Evolutionary conservation across 2,888 invertebrate species (phyloP).

Genomic region (Tachina lurida): DNA sequence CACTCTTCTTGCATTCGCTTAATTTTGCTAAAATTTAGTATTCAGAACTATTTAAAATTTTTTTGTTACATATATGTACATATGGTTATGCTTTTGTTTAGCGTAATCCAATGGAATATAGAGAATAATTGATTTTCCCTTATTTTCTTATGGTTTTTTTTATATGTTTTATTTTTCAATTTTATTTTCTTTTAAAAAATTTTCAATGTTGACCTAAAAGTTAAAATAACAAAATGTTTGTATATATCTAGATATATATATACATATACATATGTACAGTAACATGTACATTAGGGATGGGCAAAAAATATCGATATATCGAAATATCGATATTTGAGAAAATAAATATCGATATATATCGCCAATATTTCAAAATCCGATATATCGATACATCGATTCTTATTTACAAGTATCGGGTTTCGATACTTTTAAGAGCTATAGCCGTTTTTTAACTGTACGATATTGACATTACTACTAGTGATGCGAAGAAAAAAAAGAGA

Average conservation of each 20-base stretch:
- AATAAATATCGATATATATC: too few relatives aligned
- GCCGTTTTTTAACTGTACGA: too few relatives aligned
- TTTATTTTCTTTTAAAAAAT: constrained; percentile 38
- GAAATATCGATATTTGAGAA: too few relatives aligned
- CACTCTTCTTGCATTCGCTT: constrained; percentile 25
- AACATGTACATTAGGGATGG: too few relatives aligned
- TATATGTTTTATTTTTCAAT: constrained; percentile 13
- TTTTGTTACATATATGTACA: background rate
- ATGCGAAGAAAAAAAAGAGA: too few relatives aligned
- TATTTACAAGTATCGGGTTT: too few relatives aligned
- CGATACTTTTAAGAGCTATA: too few relatives aligned
- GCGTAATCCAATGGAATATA: constrained; percentile 11
- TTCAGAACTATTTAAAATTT: background rate
- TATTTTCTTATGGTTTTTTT: too few relatives aligned
- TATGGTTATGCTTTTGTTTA: background rate
- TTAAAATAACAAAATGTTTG: constrained; percentile 26
- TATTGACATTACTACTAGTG: too few relatives aligned
- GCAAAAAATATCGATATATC: too few relatives aligned
- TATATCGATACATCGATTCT: too few relatives aligned
- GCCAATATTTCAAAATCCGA: too few relatives aligned
- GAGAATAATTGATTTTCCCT: constrained; percentile 63
- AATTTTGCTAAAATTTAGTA: constrained; percentile 39
- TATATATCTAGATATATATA: background rate
- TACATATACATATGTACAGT: background rate
- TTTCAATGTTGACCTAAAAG: constrained; percentile 61